phyloP scores from a whole-genome alignment of 1,140 invertebrate species.

The Pseudomyrmex dendroicus region DNA sequence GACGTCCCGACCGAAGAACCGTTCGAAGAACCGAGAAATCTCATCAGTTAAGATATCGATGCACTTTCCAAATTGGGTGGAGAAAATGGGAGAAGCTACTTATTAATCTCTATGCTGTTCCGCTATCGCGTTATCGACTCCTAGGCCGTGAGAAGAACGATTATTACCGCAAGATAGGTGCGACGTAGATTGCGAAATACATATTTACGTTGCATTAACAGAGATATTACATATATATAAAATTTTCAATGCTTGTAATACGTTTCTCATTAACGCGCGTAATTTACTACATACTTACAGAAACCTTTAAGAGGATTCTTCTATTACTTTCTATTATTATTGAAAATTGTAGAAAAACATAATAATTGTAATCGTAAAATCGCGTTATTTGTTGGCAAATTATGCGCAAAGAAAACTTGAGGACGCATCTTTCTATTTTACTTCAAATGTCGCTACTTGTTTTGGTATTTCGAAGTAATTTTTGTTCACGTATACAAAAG shows the following conservation, averaged over 20 bases:
- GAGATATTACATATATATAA: conserved; percentile 25
- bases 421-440: too few relatives aligned
- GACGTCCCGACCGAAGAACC: conserved; percentile 57
- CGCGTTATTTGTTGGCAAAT: neutral
- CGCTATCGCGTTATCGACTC: conserved; percentile 45
- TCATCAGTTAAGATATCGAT: conserved; percentile 59
- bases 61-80: conserved; percentile 40
- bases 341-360: too few relatives aligned
- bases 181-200: neutral
- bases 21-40: conserved; percentile 63
- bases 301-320: too few relatives aligned
- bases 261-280: conserved; percentile 5
- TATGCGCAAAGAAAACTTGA: neutral
- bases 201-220: conserved; percentile 40
- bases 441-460: too few relatives aligned
- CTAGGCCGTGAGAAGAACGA: conserved; percentile 45
- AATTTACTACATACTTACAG: neutral
- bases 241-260: neutral
- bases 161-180: conserved; percentile 28
- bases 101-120: conserved; percentile 41
- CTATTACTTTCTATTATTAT: too few relatives aligned
- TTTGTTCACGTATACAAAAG: neutral
- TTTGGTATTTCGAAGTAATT: neutral
- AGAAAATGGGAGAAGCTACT: conserved; percentile 27
- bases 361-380: neutral